These are phyloP conservation scores for Pantelozetes paolii DNA, from an alignment of 2,888 invertebrate genomes.

Conservation along the genomic window DNA sequence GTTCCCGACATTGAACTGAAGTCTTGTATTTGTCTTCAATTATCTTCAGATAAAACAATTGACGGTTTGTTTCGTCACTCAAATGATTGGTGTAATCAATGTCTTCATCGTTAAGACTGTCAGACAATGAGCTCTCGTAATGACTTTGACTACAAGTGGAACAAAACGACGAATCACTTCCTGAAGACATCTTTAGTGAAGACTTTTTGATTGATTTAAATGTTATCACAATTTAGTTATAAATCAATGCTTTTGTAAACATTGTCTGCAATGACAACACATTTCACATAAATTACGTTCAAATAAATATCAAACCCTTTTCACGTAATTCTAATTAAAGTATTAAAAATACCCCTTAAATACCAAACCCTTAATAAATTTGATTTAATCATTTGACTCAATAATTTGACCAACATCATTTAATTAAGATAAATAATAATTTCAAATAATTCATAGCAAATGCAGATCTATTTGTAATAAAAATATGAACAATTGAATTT, in stretches of 20 bases:
- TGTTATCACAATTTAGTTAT: neutral
- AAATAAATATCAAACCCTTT: too few relatives aligned
- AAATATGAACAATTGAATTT: too few relatives aligned
- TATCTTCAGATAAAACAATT: constrained; percentile 1
- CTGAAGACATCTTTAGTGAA: neutral
- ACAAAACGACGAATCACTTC: constrained; percentile 16
- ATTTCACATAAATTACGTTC: neutral
- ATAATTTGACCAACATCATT: too few relatives aligned
- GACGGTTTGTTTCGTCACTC: neutral
- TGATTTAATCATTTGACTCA: too few relatives aligned
- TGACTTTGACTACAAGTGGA: constrained; percentile 3
- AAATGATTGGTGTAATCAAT: constrained; percentile 20
- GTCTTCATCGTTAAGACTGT: neutral
- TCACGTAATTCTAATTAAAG: too few relatives aligned
- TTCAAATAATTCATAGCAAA: too few relatives aligned
- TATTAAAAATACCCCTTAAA: too few relatives aligned
- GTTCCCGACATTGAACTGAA: neutral
- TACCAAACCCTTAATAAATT: too few relatives aligned
- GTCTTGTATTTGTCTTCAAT: neutral
- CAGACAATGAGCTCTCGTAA: neutral
- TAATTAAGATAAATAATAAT: too few relatives aligned
- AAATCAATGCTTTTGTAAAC: neutral
- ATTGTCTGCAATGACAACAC: constrained; percentile 7
- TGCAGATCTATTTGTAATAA: too few relatives aligned
- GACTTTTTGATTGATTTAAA: neutral